Evolutionary conservation across 1,140 invertebrate genomes (phyloP).

Genomic region (Araneus ventricosus): DNA sequence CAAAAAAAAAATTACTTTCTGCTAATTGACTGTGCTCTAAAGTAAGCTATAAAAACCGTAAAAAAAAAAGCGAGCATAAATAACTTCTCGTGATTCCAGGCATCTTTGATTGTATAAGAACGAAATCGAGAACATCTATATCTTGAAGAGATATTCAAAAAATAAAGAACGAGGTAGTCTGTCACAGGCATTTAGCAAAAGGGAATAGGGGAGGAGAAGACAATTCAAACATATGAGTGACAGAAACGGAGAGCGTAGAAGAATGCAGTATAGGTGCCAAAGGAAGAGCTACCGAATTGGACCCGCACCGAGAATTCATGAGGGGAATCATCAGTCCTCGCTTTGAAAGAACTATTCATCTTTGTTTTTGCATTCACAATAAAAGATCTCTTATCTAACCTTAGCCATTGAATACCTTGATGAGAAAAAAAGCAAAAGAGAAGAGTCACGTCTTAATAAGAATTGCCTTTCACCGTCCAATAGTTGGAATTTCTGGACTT

Average conservation of each 20-base stretch:
- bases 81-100: too few relatives aligned
- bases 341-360: constrained; percentile 8
- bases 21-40: too few relatives aligned
- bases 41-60: too few relatives aligned
- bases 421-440: not conserved
- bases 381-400: not conserved
- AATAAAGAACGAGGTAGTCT: constrained; percentile 10
- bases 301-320: constrained; percentile 44
- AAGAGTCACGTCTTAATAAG: not conserved
- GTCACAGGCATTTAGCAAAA: constrained; percentile 54
- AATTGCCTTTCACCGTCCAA: not conserved
- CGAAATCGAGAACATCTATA: too few relatives aligned
- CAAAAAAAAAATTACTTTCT: too few relatives aligned
- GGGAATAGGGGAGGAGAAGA: constrained; percentile 5
- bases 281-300: constrained; percentile 67
- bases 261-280: constrained; percentile 68
- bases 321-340: constrained; percentile 43
- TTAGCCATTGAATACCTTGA: not conserved
- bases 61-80: too few relatives aligned
- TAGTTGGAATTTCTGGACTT: too few relatives aligned
- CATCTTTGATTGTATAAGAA: too few relatives aligned
- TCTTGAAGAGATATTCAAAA: not conserved
- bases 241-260: constrained; percentile 64
- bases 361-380: constrained; percentile 9
- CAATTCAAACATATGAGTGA: constrained; percentile 62